phyloP scores from a whole-genome alignment of 1,140 invertebrate species.

The Apolygus lucorum region DNA sequence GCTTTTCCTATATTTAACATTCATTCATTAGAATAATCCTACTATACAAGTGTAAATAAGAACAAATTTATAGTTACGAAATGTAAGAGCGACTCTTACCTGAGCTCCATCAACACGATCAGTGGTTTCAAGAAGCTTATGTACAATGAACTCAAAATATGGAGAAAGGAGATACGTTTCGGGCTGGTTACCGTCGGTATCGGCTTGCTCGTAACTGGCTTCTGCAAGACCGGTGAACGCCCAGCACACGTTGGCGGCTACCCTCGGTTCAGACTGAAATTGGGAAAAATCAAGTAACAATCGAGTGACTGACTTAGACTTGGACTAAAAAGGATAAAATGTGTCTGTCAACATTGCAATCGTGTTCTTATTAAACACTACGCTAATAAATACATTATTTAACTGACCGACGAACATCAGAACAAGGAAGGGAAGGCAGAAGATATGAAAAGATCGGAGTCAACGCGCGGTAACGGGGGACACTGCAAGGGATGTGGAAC shows the following conservation, averaged over 20 bases:
- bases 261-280: slow-evolving; percentile 74
- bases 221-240: slow-evolving; percentile 96
- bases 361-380: too few relatives aligned
- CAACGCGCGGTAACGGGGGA: not conserved
- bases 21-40: too few relatives aligned
- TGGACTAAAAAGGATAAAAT: too few relatives aligned
- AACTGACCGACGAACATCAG: not conserved
- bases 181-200: slow-evolving; percentile 69
- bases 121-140: slow-evolving; percentile 84
- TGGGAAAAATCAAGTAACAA: not conserved
- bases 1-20: too few relatives aligned
- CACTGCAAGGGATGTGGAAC: too few relatives aligned
- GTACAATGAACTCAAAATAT: slow-evolving; percentile 89
- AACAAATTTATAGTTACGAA: too few relatives aligned
- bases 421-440: not conserved
- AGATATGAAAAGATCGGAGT: not conserved
- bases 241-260: slow-evolving; percentile 99
- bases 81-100: slow-evolving; percentile 34
- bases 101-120: slow-evolving; percentile 79
- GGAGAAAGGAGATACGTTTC: slow-evolving; percentile 88
- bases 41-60: too few relatives aligned
- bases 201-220: slow-evolving; percentile 79
- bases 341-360: too few relatives aligned
- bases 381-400: too few relatives aligned
- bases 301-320: not conserved